Evolutionary conservation across 2,113 vertebrate species (phyloP).

Genomic region (Protobothrops flavoviridis): DNA sequence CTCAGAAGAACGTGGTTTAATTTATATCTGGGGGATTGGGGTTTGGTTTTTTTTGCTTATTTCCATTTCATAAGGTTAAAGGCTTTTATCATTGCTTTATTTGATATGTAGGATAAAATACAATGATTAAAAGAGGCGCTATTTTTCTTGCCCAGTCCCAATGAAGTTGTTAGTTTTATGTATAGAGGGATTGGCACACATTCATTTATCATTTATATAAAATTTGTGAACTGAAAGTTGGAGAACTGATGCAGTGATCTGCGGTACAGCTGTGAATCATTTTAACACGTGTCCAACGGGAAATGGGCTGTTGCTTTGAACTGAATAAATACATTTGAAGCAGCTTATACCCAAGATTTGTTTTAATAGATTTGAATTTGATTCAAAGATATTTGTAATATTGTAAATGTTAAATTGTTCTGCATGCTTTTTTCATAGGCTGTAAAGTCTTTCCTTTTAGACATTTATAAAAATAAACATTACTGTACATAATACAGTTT

Average conservation of each 20-base stretch:
- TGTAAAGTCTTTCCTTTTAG: background rate
- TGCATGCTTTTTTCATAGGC: background rate
- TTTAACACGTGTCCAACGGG: conserved; percentile 1
- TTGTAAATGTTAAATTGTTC: background rate
- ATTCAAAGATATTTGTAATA: background rate
- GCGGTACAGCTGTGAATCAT: background rate
- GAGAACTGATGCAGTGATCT: background rate
- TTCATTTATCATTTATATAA: background rate
- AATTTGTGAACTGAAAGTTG: background rate
- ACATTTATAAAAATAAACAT: background rate
- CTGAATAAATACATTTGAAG: background rate
- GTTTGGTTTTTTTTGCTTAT: background rate
- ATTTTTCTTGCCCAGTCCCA: background rate
- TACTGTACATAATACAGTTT: background rate
- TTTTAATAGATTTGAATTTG: background rate
- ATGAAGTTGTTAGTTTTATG: background rate
- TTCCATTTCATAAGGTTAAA: background rate
- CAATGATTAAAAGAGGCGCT: background rate
- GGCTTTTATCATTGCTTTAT: background rate
- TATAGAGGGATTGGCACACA: background rate
- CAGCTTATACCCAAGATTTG: background rate
- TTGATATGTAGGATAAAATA: background rate
- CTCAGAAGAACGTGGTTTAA: background rate
- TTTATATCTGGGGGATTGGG: background rate
- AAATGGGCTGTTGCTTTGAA: background rate